Conservation (phyloP, 2,113 vertebrate genomes). For the Blennius ocellaris region DNA sequence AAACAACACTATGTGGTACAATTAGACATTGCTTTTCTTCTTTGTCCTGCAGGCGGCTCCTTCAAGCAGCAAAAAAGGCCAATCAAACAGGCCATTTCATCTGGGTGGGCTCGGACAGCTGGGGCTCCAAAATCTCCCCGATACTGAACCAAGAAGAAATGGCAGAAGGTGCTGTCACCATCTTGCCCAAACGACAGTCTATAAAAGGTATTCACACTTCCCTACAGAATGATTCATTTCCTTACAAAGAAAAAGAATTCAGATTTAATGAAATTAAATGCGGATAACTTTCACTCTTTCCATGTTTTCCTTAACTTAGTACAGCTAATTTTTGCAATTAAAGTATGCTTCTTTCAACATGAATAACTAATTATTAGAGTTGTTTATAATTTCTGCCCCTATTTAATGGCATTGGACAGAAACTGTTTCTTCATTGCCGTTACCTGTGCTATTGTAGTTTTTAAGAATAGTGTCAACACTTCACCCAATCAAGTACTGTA, state of each 20-base stretch:
- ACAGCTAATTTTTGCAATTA: background rate
- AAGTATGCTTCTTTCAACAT: too few relatives aligned
- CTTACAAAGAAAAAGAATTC: background rate
- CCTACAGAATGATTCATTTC: background rate
- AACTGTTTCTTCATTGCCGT: background rate
- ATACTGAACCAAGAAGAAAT: conserved; percentile 94
- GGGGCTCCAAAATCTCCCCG: conserved; percentile 94
- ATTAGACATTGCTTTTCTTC: background rate
- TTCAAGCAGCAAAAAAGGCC: conserved; percentile 91
- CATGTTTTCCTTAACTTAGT: background rate
- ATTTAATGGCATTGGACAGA: background rate
- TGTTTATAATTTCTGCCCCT: background rate
- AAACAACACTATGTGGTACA: background rate
- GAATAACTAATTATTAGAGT: background rate
- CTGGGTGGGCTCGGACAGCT: conserved; percentile 98
- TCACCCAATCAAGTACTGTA: too few relatives aligned
- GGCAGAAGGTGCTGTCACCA: conserved; percentile 93
- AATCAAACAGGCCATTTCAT: conserved; percentile 96
- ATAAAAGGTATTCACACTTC: conserved; percentile 88
- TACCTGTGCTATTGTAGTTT: background rate
- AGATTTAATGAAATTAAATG: background rate
- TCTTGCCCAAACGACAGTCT: conserved; percentile 92
- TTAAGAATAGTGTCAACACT: background rate
- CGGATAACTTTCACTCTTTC: background rate
- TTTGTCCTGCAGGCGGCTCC: conserved; percentile 85